phyloP scores from a whole-genome alignment of 2,888 invertebrate species.

The Metacarcinus magister region DNA sequence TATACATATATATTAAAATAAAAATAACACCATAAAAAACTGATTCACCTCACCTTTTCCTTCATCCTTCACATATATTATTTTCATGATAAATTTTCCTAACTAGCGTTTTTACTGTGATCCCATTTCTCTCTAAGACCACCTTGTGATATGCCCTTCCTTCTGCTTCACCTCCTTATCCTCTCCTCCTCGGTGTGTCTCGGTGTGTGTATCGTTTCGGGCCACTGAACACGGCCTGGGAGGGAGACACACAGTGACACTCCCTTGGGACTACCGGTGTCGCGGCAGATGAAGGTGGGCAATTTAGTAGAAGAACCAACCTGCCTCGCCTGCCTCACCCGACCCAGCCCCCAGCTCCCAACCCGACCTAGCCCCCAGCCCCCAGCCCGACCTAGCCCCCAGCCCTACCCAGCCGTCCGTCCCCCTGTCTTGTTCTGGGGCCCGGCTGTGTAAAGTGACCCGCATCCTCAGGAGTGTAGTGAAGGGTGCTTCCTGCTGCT shows the following conservation, averaged over 20 bases:
- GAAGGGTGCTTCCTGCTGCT: not conserved
- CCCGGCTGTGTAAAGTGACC: not conserved
- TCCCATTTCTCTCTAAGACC: too few species aligned
- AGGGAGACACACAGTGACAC: not conserved
- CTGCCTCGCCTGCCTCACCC: not conserved
- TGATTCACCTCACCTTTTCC: too few species aligned
- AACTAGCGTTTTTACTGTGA: too few species aligned
- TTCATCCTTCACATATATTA: too few species aligned
- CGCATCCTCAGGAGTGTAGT: not conserved
- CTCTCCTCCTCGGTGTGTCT: not conserved
- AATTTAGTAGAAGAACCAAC: slow-evolving; percentile 14
- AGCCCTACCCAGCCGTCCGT: not conserved
- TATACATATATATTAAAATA: too few species aligned
- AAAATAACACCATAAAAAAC: too few species aligned
- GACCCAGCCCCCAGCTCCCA: not conserved
- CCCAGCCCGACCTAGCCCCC: not conserved
- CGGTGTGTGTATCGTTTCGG: not conserved
- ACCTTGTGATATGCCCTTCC: not conserved
- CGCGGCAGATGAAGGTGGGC: slow-evolving; percentile 30
- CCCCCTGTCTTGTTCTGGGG: slow-evolving; percentile 8
- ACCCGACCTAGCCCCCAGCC: not conserved
- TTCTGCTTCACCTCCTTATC: not conserved
- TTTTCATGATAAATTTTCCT: too few species aligned
- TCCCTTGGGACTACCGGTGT: not conserved
- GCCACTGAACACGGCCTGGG: not conserved